Base-by-base conservation (phyloP, 2,113 vertebrate genomes). In the Pampusana beccarii region DNA sequence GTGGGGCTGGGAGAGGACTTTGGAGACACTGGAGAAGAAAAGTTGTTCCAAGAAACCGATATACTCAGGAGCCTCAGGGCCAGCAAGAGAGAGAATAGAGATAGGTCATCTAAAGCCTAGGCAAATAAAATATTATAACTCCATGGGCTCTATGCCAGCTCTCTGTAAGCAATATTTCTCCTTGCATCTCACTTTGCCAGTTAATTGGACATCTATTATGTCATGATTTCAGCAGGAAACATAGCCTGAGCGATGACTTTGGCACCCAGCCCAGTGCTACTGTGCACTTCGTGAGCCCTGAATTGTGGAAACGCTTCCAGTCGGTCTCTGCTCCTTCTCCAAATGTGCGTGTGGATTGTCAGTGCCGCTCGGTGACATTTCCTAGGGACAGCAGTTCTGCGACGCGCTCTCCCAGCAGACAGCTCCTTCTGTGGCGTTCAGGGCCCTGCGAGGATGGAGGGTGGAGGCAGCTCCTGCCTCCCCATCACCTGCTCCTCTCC, bases 191-290 rank as follows among this genome's bases (percentile, higher is more conserved):
- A 1, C 92, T 96, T 93, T 88, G 69, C 86, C 83, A 81, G 86
- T 91, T 93, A 96, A 93, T 93, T 86, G 64, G 75, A 94, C 92
- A 54, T 86, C 69, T 84, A 89, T 95, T 97, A 96, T 97, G 96
- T 93, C 89, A 93, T 93, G 57, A 90, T 96, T 96, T 94, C 95
- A 94, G 80, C 96, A 95, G 82, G 90, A 81, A 96, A 51, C 44
- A 11, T 5, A n/a, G 83, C 65, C 73, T 81, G 91, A 94, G 80
- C 54, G 92, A 96, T 92, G 86, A 38, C 80, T 96, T 89, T 95
- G 95, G 91, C 91, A 69, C 50, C 83, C 86, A 89, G 88, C 88
- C 92, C 95, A 89, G 86, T 42, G 83, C 93, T 94, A 61, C 83
- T 79, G 81, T 86, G 79, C 58, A 46, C 51, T 86, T 88, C 67